Conservation (phyloP, 2,113 vertebrate species). For the Thalassarche chlororhynchos region DNA sequence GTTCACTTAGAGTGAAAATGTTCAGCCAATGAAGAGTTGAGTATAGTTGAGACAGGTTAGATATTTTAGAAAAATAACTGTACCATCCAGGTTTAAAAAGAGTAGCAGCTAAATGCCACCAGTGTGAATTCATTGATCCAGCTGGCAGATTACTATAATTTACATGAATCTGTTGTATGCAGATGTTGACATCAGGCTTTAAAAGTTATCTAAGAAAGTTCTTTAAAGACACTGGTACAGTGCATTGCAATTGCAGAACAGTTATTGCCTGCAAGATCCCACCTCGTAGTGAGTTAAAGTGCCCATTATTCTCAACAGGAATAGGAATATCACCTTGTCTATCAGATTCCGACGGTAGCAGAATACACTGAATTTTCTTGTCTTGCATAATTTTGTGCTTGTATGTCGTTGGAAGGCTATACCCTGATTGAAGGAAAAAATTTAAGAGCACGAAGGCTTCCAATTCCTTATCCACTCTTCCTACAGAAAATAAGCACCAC, state of each 20-base stretch:
- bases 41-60: background rate
- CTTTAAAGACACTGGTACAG: constrained; percentile 44
- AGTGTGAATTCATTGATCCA: background rate
- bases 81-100: background rate
- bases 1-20: background rate
- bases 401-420: background rate
- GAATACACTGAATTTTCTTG: background rate
- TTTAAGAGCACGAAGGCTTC: constrained; percentile 26
- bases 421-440: background rate
- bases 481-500: background rate
- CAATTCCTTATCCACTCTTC: background rate
- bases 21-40: background rate
- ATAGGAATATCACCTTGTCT: constrained; percentile 2
- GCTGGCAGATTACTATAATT: background rate
- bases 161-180: background rate
- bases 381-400: constrained; percentile 18
- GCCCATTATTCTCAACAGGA: constrained; percentile 29
- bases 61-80: background rate
- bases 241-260: constrained; percentile 13
- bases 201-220: background rate
- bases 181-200: background rate
- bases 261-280: constrained; percentile 24
- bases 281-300: background rate
- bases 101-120: constrained; percentile 7
- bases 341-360: background rate